Percentiles rank a stretch among this genome's conserved stretches.
These are phyloP conservation scores for Antechinus flavipes DNA, from an alignment of 2,113 vertebrate genomes.

Conservation along the genomic window DNA sequence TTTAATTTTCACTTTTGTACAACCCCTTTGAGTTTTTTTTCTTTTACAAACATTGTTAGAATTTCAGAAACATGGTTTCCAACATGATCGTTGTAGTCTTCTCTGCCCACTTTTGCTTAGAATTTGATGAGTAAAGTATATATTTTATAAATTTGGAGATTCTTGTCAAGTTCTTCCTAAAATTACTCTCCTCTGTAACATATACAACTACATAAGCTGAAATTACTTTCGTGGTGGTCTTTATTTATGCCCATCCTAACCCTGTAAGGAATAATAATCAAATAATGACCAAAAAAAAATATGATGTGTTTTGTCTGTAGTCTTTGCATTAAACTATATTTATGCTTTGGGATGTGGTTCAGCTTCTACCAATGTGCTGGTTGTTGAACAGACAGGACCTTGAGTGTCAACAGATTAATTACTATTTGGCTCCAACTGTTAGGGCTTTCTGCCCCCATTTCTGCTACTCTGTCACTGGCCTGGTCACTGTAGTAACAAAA, in stretches of 20 bases:
- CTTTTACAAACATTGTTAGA: not conserved
- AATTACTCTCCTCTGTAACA: not conserved
- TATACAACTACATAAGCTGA: not conserved
- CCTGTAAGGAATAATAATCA: not conserved
- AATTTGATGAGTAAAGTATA: not conserved
- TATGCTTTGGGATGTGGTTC: not conserved
- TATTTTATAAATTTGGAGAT: not conserved
- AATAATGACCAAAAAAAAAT: not conserved
- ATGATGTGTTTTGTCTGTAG: not conserved
- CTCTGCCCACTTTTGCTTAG: not conserved
- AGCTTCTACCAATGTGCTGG: not conserved
- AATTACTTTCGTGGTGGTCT: not conserved
- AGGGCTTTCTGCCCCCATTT: not conserved
- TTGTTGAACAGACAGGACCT: not conserved
- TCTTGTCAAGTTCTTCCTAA: not conserved
- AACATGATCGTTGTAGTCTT: not conserved
- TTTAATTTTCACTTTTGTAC: not conserved
- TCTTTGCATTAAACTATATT: not conserved
- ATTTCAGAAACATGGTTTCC: not conserved
- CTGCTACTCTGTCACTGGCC: not conserved
- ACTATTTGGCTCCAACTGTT: not conserved
- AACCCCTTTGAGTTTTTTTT: not conserved
- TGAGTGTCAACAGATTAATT: not conserved
- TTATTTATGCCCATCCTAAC: not conserved
- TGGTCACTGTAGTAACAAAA: not conserved